Conservation (phyloP, 2,888 invertebrate genomes). For the Lithodes maja region DNA sequence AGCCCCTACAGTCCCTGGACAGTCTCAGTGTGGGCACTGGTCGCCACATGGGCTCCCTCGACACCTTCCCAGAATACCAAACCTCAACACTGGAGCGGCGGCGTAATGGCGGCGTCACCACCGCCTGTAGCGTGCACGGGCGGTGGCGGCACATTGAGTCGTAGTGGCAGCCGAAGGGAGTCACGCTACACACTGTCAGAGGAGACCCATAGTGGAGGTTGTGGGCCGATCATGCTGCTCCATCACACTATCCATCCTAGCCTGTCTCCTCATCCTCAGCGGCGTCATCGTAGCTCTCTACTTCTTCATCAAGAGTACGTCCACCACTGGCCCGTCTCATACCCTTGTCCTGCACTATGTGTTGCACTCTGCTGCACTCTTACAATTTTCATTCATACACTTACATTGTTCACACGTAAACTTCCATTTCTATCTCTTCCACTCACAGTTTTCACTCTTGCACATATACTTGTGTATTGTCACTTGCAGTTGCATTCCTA, state of each 20-base stretch:
- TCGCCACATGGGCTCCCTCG: conserved; percentile 50
- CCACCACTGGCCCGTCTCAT: background rate
- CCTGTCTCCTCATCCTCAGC: conserved; percentile 63
- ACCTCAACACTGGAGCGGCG: conserved; percentile 52
- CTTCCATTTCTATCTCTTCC: no score
- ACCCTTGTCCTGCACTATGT: background rate
- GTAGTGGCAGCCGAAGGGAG: conserved; percentile 52
- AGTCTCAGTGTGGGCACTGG: conserved; percentile 42
- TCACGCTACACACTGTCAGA: conserved; percentile 56
- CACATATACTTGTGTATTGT: no score
- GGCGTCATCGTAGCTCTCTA: conserved; percentile 66
- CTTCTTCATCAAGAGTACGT: conserved; percentile 69
- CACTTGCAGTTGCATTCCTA: no score
- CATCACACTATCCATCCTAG: conserved; percentile 59
- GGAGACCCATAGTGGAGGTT: conserved; percentile 53
- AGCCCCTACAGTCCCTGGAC: conserved; percentile 58
- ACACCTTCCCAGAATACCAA: conserved; percentile 34
- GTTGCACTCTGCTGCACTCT: no score
- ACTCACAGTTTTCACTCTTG: no score
- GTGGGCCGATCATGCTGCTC: conserved; percentile 58
- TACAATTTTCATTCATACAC: no score
- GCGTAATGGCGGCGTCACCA: conserved; percentile 48
- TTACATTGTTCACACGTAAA: no score
- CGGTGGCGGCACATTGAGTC: conserved; percentile 54
- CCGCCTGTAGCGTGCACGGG: conserved; percentile 48